Percentiles rank a stretch among this genome's conserved stretches.
These are phyloP conservation scores for Chunga burmeisteri DNA, from an alignment of 2,113 vertebrate species.

Conservation along the genomic window DNA sequence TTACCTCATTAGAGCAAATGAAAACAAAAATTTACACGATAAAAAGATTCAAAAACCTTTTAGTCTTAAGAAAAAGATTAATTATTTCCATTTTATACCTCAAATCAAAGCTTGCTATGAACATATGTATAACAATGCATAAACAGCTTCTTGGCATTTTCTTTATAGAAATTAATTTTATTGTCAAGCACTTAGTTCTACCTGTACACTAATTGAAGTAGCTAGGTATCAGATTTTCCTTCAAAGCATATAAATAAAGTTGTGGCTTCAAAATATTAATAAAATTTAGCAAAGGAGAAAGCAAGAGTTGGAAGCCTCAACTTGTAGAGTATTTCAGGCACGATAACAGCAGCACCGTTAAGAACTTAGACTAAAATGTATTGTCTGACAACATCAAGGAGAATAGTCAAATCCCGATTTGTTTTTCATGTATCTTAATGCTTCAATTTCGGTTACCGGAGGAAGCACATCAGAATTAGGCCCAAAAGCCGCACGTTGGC, in stretches of 20 bases:
- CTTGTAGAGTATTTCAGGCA: background rate
- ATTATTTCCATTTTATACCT: background rate
- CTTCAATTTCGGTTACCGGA: background rate
- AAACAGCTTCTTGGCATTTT: background rate
- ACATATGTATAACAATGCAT: fast-evolving
- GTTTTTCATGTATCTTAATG: background rate
- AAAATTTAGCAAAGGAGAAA: background rate
- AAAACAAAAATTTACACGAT: background rate
- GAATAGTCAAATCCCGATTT: no score
- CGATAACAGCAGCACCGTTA: fast-evolving
- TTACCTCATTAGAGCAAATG: background rate
- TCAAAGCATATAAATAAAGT: background rate
- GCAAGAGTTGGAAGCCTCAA: background rate
- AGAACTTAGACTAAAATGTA: background rate
- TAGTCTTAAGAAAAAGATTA: background rate
- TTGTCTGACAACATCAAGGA: no score
- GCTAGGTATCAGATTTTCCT: background rate
- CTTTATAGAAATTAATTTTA: background rate
- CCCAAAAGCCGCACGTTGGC: background rate
- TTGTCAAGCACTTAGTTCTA: background rate
- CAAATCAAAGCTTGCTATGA: background rate
- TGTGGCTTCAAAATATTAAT: background rate
- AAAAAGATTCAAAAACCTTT: background rate
- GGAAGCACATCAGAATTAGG: background rate
- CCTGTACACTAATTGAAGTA: fast-evolving